Conservation (phyloP, 2,888 invertebrate genomes). For the Empis livida region DNA sequence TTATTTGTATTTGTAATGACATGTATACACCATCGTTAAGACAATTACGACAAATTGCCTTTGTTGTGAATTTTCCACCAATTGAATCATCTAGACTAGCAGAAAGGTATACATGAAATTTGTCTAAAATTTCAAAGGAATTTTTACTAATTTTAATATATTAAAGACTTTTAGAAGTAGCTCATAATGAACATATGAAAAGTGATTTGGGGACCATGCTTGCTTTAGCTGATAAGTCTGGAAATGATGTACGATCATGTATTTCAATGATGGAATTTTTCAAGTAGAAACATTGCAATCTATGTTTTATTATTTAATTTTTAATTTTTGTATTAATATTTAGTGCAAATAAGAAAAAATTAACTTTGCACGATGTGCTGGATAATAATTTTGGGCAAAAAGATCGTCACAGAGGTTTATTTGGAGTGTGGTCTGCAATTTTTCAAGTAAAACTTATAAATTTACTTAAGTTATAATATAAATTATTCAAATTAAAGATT, state of each 20-base stretch:
- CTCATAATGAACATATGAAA: slow-evolving; percentile 49
- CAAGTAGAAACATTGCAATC: slow-evolving; percentile 21
- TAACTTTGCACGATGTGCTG: slow-evolving; percentile 43
- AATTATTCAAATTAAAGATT: slow-evolving; percentile 18
- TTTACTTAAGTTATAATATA: neutral
- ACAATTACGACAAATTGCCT: slow-evolving; percentile 61
- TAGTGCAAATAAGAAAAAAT: slow-evolving; percentile 26
- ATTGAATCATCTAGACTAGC: slow-evolving; percentile 43
- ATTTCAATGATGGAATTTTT: slow-evolving; percentile 77
- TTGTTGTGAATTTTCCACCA: slow-evolving; percentile 58
- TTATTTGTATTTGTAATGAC: slow-evolving; percentile 97
- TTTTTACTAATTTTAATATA: slow-evolving; percentile 27
- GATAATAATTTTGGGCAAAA: slow-evolving; percentile 69
- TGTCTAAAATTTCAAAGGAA: neutral
- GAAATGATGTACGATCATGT: slow-evolving; percentile 85
- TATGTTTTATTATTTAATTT: neutral
- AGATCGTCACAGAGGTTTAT: slow-evolving; percentile 72
- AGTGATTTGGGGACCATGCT: slow-evolving; percentile 57
- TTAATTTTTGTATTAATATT: neutral
- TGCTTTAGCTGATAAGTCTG: slow-evolving; percentile 69
- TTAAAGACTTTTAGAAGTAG: slow-evolving; percentile 51
- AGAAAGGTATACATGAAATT: slow-evolving; percentile 34
- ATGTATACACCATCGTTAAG: slow-evolving; percentile 77
- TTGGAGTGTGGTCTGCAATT: slow-evolving; percentile 72
- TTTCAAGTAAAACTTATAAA: slow-evolving; percentile 42